These are phyloP conservation scores for Cochlearius cochlearius DNA, from an alignment of 2,113 vertebrate species.

Conservation along the genomic window DNA sequence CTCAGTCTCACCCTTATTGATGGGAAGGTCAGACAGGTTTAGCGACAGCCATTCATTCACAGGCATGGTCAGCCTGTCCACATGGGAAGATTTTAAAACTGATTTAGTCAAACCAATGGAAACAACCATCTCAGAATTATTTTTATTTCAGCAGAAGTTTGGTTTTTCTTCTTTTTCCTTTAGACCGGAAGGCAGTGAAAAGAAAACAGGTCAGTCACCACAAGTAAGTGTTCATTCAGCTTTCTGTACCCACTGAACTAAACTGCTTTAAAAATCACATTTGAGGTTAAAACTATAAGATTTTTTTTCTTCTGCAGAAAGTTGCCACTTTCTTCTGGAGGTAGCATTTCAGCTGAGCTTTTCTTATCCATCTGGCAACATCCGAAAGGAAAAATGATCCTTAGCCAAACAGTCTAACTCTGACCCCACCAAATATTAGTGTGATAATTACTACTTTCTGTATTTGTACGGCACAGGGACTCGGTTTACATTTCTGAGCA, in stretches of 20 bases:
- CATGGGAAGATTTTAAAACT: background rate
- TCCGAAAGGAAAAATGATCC: background rate
- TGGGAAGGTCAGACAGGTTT: slow-evolving; percentile 15
- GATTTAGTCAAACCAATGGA: background rate
- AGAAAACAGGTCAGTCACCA: background rate
- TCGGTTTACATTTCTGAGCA: background rate
- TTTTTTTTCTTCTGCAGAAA: background rate
- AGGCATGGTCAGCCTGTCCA: background rate
- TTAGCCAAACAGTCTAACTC: background rate
- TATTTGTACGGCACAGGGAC: background rate
- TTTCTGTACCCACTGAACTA: background rate
- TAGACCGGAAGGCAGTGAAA: background rate
- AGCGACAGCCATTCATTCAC: background rate
- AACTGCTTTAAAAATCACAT: background rate
- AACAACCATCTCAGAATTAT: background rate
- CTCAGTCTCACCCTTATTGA: slow-evolving; percentile 16
- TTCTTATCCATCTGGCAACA: background rate
- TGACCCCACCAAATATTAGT: background rate
- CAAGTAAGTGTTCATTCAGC: background rate
- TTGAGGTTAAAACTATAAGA: background rate
- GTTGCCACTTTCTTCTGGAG: background rate
- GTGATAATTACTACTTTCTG: background rate
- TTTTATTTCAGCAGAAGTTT: background rate
- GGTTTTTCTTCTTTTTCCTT: background rate
- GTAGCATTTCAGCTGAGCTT: background rate